Percentiles rank a stretch among this genome's conserved stretches.
phyloP scores from a whole-genome alignment of 1,140 invertebrate genomes.

The Apis cerana region DNA sequence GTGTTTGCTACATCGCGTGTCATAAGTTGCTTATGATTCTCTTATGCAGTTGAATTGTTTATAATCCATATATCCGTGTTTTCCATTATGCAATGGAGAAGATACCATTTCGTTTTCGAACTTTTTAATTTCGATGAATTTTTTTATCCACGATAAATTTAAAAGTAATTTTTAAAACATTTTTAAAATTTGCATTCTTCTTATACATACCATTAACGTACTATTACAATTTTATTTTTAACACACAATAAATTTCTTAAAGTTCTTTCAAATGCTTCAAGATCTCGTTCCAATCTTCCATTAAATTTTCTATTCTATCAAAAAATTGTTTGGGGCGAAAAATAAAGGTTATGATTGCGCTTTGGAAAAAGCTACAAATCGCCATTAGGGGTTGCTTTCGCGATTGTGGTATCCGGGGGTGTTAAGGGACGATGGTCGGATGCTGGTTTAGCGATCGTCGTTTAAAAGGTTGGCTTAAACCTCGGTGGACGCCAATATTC shows the following conservation, averaged over 20 bases:
- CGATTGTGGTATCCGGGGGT: not conserved
- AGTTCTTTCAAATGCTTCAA: too few relatives aligned
- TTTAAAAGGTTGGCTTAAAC: slow-evolving; percentile 20
- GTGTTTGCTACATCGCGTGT: not conserved
- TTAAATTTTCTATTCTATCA: not conserved
- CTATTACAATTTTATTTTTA: too few relatives aligned
- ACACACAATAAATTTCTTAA: too few relatives aligned
- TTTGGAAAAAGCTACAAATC: slow-evolving; percentile 1
- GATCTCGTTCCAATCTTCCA: not conserved
- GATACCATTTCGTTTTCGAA: too few relatives aligned
- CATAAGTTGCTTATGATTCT: not conserved
- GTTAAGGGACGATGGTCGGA: slow-evolving; percentile 17
- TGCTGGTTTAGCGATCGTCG: slow-evolving; percentile 12
- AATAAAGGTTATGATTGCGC: not conserved
- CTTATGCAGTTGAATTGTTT: not conserved
- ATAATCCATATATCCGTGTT: too few relatives aligned
- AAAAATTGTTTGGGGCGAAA: not conserved
- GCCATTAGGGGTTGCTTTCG: not conserved
- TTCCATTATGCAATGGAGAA: not conserved
- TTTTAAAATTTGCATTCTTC: too few relatives aligned
- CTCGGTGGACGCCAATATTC: slow-evolving; percentile 30
- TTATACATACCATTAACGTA: too few relatives aligned
- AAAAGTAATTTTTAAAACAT: too few relatives aligned
- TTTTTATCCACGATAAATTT: too few relatives aligned
- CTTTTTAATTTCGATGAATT: too few relatives aligned